phyloP scores from a whole-genome alignment of 2,888 invertebrate species.

The Nipponacmea schrenckii region DNA sequence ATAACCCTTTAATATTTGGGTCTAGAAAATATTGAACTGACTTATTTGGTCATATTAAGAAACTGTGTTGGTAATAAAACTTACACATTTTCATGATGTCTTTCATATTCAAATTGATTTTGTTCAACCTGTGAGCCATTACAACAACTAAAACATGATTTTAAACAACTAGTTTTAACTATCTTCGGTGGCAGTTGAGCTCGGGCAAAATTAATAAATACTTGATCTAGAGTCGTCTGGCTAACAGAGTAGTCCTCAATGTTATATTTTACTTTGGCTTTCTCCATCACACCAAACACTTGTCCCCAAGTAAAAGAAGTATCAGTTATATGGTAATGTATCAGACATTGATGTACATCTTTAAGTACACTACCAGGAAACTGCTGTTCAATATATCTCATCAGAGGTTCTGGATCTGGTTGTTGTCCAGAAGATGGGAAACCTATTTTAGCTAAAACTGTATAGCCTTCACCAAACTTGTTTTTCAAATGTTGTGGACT shows the following conservation, averaged over 20 bases:
- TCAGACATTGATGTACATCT: slow-evolving; percentile 76
- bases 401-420: slow-evolving; percentile 46
- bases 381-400: slow-evolving; percentile 69
- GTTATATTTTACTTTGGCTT: slow-evolving; percentile 48
- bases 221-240: slow-evolving; percentile 68
- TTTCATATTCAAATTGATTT: too few relatives aligned
- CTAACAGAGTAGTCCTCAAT: slow-evolving; percentile 67
- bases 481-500: slow-evolving; percentile 79
- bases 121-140: slow-evolving; percentile 5
- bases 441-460: slow-evolving; percentile 71
- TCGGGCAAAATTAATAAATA: slow-evolving; percentile 70
- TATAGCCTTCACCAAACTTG: slow-evolving; percentile 77
- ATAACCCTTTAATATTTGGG: too few relatives aligned
- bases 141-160: slow-evolving; percentile 29
- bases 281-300: slow-evolving; percentile 64
- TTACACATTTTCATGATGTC: too few relatives aligned
- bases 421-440: slow-evolving; percentile 52
- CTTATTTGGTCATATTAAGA: too few relatives aligned
- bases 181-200: slow-evolving; percentile 42
- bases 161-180: slow-evolving; percentile 30
- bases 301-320: slow-evolving; percentile 58
- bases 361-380: slow-evolving; percentile 75
- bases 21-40: too few relatives aligned
- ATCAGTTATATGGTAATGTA: slow-evolving; percentile 65
- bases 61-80: too few relatives aligned